A percentile compares a stretch with the other conserved stretches of the same genome.
phyloP scores from a whole-genome alignment of 2,888 invertebrate species.

The Gonocerus acuteangulatus region DNA sequence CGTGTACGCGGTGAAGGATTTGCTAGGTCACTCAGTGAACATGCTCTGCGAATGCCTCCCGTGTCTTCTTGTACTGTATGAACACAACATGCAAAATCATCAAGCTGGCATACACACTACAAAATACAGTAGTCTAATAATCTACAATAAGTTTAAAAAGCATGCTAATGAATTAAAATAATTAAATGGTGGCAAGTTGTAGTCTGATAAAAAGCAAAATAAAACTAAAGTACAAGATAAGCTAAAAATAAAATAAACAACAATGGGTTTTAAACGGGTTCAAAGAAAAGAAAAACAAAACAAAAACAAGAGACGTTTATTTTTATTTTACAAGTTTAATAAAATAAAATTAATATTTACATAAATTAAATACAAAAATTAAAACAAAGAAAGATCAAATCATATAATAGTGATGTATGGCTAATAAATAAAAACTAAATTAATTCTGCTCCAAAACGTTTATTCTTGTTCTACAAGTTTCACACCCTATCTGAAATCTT shows the following conservation, averaged over 20 bases:
- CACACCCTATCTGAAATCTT: no score
- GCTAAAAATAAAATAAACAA: background rate
- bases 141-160: no score
- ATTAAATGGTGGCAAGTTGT: no score
- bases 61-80: slow-evolving; percentile 41
- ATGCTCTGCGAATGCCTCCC: slow-evolving; percentile 66
- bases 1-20: slow-evolving; percentile 38
- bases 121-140: background rate
- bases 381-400: slow-evolving; percentile 7
- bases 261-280: background rate
- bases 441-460: no score
- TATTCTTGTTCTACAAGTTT: no score
- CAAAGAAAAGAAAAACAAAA: no score
- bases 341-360: slow-evolving; percentile 8
- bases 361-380: slow-evolving; percentile 23
- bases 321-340: background rate
- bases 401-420: background rate
- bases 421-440: no score
- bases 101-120: slow-evolving; percentile 17
- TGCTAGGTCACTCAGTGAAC: slow-evolving; percentile 70
- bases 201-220: no score
- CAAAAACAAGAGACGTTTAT: background rate
- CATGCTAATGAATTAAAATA: no score
- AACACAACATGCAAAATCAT: slow-evolving; percentile 30
- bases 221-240: no score